Evolutionary conservation across 2,113 vertebrate species (phyloP).

Genomic region (Hoplias malabaricus): DNA sequence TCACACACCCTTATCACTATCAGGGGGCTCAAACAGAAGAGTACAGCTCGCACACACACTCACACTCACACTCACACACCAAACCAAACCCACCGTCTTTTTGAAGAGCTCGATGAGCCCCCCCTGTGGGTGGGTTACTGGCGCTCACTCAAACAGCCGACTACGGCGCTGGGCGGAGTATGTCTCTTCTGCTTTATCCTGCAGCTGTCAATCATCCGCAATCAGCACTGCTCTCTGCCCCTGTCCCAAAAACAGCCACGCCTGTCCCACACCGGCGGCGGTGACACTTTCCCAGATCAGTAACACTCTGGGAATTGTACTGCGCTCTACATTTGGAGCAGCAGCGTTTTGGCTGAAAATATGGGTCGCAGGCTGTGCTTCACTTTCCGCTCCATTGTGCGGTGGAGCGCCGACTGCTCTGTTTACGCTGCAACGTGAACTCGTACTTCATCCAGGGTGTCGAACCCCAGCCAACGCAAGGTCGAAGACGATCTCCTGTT

Average conservation of each 20-base stretch:
- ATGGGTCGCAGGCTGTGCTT: slow-evolving; percentile 6
- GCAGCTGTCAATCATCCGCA: slow-evolving; percentile 39
- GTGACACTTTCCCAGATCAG: slow-evolving; percentile 24
- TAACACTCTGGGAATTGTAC: slow-evolving; percentile 15
- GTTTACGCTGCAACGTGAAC: not conserved
- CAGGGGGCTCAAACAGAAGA: slow-evolving; percentile 39
- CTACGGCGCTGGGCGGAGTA: slow-evolving; percentile 25
- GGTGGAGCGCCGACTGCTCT: not conserved
- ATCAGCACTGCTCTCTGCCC: slow-evolving; percentile 9
- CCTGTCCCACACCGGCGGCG: not conserved
- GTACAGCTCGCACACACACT: slow-evolving; percentile 1
- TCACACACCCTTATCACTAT: slow-evolving; percentile 15
- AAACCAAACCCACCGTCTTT: slow-evolving; percentile 25
- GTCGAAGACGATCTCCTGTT: no score
- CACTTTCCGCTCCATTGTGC: not conserved
- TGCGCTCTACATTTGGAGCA: not conserved
- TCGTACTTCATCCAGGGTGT: not conserved
- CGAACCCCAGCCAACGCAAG: no score
- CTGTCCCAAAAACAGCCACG: not conserved
- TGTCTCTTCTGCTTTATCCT: slow-evolving; percentile 30
- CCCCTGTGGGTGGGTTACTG: slow-evolving; percentile 42
- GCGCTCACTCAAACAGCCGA: slow-evolving; percentile 36
- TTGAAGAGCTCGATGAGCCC: slow-evolving; percentile 30
- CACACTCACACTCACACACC: not conserved
- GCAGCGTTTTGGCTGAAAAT: not conserved